Percentiles rank a stretch among this genome's conserved stretches.
phyloP scores from a whole-genome alignment of 2,888 invertebrate species.

The Ochropacha duplaris region DNA sequence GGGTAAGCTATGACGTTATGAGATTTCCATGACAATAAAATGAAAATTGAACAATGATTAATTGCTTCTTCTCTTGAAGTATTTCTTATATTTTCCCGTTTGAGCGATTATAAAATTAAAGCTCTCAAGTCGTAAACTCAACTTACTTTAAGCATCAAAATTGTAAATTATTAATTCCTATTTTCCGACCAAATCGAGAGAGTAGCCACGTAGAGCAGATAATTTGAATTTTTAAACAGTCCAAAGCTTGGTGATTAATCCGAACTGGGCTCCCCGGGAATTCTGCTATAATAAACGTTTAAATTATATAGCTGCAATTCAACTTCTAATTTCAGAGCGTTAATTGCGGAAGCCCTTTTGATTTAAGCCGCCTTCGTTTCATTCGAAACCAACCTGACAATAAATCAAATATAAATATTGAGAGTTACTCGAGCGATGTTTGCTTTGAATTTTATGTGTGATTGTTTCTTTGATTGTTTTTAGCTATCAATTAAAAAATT shows the following conservation, averaged over 20 bases:
- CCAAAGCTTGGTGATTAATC: conserved; percentile 58
- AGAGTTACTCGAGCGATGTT: conserved; percentile 6
- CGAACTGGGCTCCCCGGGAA: conserved; percentile 29
- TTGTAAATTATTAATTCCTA: conserved; percentile 62
- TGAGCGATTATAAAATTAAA: conserved; percentile 1
- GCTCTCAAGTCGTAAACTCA: conserved; percentile 13
- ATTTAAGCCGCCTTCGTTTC: conserved; percentile 15
- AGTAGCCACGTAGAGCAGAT: conserved; percentile 58
- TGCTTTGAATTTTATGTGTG: background rate
- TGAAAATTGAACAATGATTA: too few species aligned
- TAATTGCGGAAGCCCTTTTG: conserved; percentile 34
- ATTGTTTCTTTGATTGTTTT: background rate
- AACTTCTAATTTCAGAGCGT: conserved; percentile 34
- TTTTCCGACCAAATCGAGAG: conserved; percentile 49
- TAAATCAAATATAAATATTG: conserved; percentile 7
- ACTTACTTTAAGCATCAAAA: conserved; percentile 25
- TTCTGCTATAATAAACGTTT: conserved; percentile 35
- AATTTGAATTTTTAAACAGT: conserved; percentile 70
- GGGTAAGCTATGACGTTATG: too few species aligned
- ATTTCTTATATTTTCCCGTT: background rate
- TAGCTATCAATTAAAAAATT: background rate
- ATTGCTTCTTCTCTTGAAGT: background rate
- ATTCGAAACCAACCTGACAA: conserved; percentile 7
- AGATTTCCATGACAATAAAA: background rate
- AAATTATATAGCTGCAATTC: conserved; percentile 22